These are phyloP conservation scores for Perdita meconis DNA, from an alignment of 2,888 invertebrate genomes.

Conservation along the genomic window DNA sequence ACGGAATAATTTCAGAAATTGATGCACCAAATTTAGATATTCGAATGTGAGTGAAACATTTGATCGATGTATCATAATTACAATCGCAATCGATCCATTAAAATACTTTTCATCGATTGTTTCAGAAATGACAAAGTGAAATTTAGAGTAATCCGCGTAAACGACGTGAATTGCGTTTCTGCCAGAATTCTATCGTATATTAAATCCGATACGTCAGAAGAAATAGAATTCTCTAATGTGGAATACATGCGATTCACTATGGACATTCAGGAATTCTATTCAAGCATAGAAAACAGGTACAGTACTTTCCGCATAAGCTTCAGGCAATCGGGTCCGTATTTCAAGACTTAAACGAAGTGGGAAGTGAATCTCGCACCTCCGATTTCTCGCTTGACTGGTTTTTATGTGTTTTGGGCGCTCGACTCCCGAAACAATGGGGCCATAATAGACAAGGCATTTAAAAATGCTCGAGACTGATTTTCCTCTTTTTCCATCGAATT, in stretches of 20 bases:
- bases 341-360: too few species aligned
- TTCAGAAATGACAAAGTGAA: slow-evolving; percentile 77
- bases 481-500: too few species aligned
- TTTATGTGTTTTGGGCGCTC: too few species aligned
- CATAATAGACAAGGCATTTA: too few species aligned
- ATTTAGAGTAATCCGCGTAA: slow-evolving; percentile 81
- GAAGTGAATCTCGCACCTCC: too few species aligned
- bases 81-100: background rate
- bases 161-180: slow-evolving; percentile 87
- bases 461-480: too few species aligned
- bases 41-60: slow-evolving; percentile 62
- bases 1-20: slow-evolving; percentile 86
- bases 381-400: too few species aligned
- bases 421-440: too few species aligned
- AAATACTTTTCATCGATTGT: background rate
- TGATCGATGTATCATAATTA: slow-evolving; percentile 4
- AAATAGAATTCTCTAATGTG: slow-evolving; percentile 61
- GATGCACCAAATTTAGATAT: slow-evolving; percentile 86
- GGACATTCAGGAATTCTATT: slow-evolving; percentile 74
- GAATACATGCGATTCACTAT: slow-evolving; percentile 69
- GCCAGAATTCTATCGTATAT: slow-evolving; percentile 86
- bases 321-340: too few species aligned
- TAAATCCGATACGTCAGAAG: slow-evolving; percentile 67
- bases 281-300: slow-evolving; percentile 74
- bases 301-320: too few species aligned